A percentile compares a stretch with the other conserved stretches of the same genome.
Conservation (phyloP, 2,888 invertebrate genomes). For the Adelphocoris suturalis region DNA sequence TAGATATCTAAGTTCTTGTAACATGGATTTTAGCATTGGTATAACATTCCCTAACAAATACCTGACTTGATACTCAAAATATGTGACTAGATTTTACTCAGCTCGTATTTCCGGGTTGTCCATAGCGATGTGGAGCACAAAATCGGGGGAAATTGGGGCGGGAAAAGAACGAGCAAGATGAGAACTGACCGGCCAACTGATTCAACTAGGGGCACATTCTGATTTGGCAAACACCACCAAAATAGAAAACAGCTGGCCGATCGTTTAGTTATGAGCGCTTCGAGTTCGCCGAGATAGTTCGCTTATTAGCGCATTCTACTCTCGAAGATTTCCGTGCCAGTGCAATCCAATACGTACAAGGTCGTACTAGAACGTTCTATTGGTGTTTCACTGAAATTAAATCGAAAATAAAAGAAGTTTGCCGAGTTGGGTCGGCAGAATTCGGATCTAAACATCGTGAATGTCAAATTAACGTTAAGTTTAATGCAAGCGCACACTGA, state of each 20-base stretch:
- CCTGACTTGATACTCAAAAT: no score
- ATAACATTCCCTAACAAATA: no score
- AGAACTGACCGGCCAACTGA: slow-evolving; percentile 31
- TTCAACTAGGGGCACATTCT: background rate
- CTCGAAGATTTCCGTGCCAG: background rate
- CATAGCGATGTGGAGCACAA: background rate
- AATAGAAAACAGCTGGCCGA: slow-evolving; percentile 42
- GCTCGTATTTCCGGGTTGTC: slow-evolving; percentile 2
- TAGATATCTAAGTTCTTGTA: no score
- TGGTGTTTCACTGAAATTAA: no score
- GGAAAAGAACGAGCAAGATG: background rate
- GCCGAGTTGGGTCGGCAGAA: no score
- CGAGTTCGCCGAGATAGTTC: background rate
- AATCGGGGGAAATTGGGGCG: background rate
- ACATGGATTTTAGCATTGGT: no score
- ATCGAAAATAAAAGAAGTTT: no score
- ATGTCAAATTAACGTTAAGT: no score
- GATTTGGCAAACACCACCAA: slow-evolving; percentile 47
- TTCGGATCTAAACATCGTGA: no score
- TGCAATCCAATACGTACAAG: background rate
- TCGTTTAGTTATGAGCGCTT: background rate
- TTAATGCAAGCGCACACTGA: no score
- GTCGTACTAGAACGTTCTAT: no score
- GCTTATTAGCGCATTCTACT: background rate
- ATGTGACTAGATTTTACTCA: background rate